Evolutionary conservation across 30 jellyfish, hydroid and myxozoan genomes (phyloP).

Genomic region (Turritopsis rubra): DNA sequence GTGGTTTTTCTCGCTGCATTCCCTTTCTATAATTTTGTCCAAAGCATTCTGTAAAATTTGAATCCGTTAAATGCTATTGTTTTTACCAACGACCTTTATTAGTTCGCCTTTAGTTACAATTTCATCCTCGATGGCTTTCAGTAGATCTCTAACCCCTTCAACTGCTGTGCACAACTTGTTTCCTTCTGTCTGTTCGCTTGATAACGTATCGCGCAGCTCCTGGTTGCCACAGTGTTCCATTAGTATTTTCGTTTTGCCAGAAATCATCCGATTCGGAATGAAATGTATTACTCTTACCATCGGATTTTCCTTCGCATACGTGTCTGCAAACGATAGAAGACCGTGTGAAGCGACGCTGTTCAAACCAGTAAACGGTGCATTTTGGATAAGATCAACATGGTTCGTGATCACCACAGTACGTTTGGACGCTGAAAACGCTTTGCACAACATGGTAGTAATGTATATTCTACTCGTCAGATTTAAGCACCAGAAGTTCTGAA

Average conservation of each 20-base stretch:
- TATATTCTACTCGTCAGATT: conserved; percentile 16
- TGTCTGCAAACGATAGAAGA: conserved; percentile 25
- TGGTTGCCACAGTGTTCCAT: conserved; percentile 15
- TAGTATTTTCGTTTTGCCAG: conserved; percentile 2
- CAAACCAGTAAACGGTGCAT: conserved; percentile 18
- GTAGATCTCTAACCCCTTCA: neutral
- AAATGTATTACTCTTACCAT: conserved; percentile 19
- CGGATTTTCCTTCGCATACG: conserved; percentile 33
- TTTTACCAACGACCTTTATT: neutral
- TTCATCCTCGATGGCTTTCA: neutral
- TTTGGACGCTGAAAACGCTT: conserved; percentile 10
- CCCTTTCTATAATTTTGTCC: too few species aligned
- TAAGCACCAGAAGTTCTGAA: conserved; percentile 14
- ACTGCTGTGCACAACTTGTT: neutral
- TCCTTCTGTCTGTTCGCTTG: neutral
- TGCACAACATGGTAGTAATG: conserved; percentile 16
- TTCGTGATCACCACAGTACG: conserved; percentile 21
- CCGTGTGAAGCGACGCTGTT: conserved; percentile 28
- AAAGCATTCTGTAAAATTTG: too few species aligned
- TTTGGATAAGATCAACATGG: neutral
- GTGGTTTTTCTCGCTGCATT: too few species aligned
- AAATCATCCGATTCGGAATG: neutral
- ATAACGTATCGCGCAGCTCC: neutral
- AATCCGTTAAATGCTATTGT: neutral
- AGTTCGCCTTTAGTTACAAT: neutral